These are phyloP conservation scores for Hydractinia echinata DNA, from an alignment of 30 jellyfish, hydroid and myxozoan genomes.

Conservation along the genomic window DNA sequence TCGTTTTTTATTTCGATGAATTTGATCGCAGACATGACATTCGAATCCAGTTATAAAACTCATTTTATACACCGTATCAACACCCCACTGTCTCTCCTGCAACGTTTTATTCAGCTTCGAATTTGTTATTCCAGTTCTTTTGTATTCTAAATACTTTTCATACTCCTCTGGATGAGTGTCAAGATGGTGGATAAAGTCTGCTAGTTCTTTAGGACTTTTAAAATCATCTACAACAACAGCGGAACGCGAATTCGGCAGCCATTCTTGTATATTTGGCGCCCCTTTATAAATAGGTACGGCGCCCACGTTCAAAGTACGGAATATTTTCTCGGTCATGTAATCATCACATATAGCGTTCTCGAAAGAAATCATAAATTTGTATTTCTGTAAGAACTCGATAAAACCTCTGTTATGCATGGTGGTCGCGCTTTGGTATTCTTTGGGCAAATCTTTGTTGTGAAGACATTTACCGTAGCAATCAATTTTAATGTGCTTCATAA, in stretches of 20 bases:
- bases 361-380: conserved; percentile 79
- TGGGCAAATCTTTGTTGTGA: conserved; percentile 68
- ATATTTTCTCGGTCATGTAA: conserved; percentile 83
- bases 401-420: conserved; percentile 64
- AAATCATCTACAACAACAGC: conserved; percentile 77
- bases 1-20: conserved; percentile 45
- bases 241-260: conserved; percentile 87
- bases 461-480: conserved; percentile 92
- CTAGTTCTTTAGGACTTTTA: conserved; percentile 65
- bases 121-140: conserved; percentile 54
- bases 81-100: conserved; percentile 80
- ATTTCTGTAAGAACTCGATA: conserved; percentile 56
- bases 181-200: conserved; percentile 41
- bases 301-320: conserved; percentile 82
- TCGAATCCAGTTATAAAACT: conserved; percentile 93
- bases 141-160: conserved; percentile 56
- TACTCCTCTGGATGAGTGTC: conserved; percentile 54
- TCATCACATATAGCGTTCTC: conserved; percentile 91
- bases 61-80: conserved; percentile 57
- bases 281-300: conserved; percentile 89
- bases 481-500: conserved; percentile 68
- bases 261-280: conserved; percentile 80
- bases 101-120: conserved; percentile 37
- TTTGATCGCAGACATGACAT: conserved; percentile 81
- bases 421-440: conserved; percentile 45